A percentile compares a stretch with the other conserved stretches of the same genome.
Evolutionary conservation across 1,140 invertebrate genomes (phyloP).

Genomic region (Chironomus striatipennis): DNA sequence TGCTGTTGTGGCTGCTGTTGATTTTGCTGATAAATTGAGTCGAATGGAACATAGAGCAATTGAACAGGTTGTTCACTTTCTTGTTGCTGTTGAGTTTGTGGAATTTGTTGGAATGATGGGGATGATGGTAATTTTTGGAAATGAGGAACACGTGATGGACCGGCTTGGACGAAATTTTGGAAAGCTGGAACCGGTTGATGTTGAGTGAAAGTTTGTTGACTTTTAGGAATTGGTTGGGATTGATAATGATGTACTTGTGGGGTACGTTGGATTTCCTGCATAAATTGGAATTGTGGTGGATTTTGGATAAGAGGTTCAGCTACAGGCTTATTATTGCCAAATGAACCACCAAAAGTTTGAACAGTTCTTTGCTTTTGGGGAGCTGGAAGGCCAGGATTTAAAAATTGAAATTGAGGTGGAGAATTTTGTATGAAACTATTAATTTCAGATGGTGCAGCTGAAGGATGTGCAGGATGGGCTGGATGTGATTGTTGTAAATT

Average conservation of each 20-base stretch:
- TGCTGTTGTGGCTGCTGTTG: conserved; percentile 30
- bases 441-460: neutral
- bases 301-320: conserved; percentile 15
- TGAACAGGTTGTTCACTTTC: conserved; percentile 47
- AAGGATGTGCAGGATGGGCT: neutral
- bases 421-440: conserved; percentile 11
- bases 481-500: conserved; percentile 23
- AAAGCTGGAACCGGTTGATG: conserved; percentile 23
- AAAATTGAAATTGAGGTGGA: conserved; percentile 11
- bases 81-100: conserved; percentile 16
- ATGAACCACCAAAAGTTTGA: conserved; percentile 1
- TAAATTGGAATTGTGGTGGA: conserved; percentile 17
- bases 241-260: conserved; percentile 19
- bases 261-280: neutral
- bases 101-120: neutral
- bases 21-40: conserved; percentile 55
- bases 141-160: neutral
- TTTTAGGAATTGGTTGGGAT: conserved; percentile 25
- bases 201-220: conserved; percentile 24
- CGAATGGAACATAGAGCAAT: conserved; percentile 67
- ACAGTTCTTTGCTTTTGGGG: conserved; percentile 11
- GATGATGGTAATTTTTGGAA: neutral
- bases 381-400: neutral
- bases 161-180: neutral
- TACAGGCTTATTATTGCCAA: neutral